Conservation (phyloP, 2,888 invertebrate genomes). For the Lycophotia porphyrea region DNA sequence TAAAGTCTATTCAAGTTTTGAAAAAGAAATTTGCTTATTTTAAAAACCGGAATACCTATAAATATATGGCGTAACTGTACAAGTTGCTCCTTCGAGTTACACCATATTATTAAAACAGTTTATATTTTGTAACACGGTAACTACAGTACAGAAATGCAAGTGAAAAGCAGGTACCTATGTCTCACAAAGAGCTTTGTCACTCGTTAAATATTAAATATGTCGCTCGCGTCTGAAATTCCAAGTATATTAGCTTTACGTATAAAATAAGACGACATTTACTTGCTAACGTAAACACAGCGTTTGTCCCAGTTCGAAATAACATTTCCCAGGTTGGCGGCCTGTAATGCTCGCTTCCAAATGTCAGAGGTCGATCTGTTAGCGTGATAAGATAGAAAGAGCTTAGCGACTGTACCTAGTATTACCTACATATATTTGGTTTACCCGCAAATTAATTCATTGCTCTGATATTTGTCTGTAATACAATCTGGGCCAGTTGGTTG, state of each 20-base stretch:
- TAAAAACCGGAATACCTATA: constrained; percentile 45
- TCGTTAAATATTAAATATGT: constrained; percentile 57
- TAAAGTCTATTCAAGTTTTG: constrained; percentile 46
- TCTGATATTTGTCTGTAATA: constrained; percentile 46
- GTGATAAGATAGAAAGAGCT: constrained; percentile 72
- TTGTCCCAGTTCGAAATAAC: constrained; percentile 77
- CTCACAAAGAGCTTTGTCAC: constrained; percentile 36
- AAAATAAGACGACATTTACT: constrained; percentile 65
- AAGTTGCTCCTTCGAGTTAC: neutral
- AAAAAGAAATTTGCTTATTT: constrained; percentile 47
- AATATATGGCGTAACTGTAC: constrained; percentile 14
- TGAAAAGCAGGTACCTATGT: constrained; percentile 45
- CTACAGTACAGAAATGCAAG: constrained; percentile 13
- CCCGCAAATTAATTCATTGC: constrained; percentile 57
- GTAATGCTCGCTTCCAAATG: constrained; percentile 78
- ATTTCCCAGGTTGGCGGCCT: constrained; percentile 78
- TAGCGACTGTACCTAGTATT: constrained; percentile 43
- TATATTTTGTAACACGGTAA: constrained; percentile 3
- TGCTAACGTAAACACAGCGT: constrained; percentile 59
- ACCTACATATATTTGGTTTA: constrained; percentile 34
- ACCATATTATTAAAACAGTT: constrained; percentile 7
- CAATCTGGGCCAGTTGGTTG: constrained; percentile 45
- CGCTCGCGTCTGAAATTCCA: constrained; percentile 44
- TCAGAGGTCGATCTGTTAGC: constrained; percentile 77
- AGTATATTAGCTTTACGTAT: constrained; percentile 45